Evolutionary conservation across 2,113 vertebrate species (phyloP).

Genomic region (Tyrannus savana): DNA sequence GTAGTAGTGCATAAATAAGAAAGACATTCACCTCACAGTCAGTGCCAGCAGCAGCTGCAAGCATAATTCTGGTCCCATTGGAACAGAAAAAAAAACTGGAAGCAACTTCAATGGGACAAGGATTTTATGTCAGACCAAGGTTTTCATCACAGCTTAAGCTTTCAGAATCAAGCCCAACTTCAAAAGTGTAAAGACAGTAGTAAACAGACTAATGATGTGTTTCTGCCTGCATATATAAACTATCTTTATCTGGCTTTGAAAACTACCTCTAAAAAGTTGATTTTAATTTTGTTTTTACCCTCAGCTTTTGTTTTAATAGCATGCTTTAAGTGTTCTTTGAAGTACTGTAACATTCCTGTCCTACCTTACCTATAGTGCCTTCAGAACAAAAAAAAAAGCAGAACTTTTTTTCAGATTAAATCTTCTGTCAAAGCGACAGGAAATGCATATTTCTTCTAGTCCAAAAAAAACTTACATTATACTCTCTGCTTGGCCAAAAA

Average conservation of each 20-base stretch:
- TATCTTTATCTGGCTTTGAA: background rate
- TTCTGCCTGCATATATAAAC: accelerated
- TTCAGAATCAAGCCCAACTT: background rate
- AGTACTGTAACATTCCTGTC: background rate
- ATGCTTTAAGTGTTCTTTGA: background rate
- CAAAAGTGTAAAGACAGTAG: background rate
- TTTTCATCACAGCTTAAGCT: background rate
- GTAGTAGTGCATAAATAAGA: background rate
- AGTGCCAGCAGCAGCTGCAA: background rate
- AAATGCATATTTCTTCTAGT: background rate
- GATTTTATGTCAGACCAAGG: background rate
- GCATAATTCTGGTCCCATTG: background rate
- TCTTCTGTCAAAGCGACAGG: background rate
- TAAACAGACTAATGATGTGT: background rate
- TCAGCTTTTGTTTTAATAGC: background rate
- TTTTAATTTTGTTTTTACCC: background rate
- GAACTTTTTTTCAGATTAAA: background rate
- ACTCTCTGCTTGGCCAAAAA: background rate
- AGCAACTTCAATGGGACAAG: background rate
- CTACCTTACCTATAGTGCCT: accelerated
- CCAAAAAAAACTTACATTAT: background rate
- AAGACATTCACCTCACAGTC: background rate
- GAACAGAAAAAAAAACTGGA: background rate
- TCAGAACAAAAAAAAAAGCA: background rate
- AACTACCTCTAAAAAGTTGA: background rate